Base-by-base conservation (phyloP, 2,888 invertebrate genomes). In the Colostygia pectinataria region DNA sequence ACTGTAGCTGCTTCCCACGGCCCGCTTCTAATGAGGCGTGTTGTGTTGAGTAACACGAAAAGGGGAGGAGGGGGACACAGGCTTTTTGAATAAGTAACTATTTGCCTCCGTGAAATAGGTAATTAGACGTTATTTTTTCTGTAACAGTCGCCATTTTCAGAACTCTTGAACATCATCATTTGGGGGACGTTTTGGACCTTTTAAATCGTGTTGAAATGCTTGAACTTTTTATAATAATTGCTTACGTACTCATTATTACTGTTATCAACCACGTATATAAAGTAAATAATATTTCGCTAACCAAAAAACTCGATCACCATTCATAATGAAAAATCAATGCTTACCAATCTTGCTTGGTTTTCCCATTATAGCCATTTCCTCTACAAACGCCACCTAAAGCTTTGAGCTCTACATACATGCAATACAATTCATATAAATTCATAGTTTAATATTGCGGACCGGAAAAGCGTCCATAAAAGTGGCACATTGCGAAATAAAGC, bases 21-120 rank as follows among this genome's bases (percentile, higher is more conserved):
- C 82, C 80, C 72, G 77, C 72, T 83, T 80, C 84, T 88, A 88
- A 88, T 87, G 87, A 88, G 87, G 80, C 83, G 77, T 81, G 84
- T 83, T 85, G 82, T 77, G 78, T 83, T 81, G 83, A 81, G 80
- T 77, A 77, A 80, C 78, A 77, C 78, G 67, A 68, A 54, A n/a
- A 65, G 61, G 53, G 36, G 52, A 40, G 49, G 42, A 59, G 62
- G 61, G 59, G 63, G 59, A 64, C 68, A 53, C 61, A 61, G 65
- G 58, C 65, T 71, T 76, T 78, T 74, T 74, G 66, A 76, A 74
- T 73, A 68, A 71, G 61, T 74, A 69, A 76, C 71, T 77, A 73
- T 76, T 74, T 72, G 71, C 66, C 65, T 64, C 66, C 58, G 64
- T 66, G 63, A 67, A 65, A 67, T 65, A 63, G 63, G 65, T 74